Conservation (phyloP, 2,888 invertebrate species). For the Candidula unifasciata region DNA sequence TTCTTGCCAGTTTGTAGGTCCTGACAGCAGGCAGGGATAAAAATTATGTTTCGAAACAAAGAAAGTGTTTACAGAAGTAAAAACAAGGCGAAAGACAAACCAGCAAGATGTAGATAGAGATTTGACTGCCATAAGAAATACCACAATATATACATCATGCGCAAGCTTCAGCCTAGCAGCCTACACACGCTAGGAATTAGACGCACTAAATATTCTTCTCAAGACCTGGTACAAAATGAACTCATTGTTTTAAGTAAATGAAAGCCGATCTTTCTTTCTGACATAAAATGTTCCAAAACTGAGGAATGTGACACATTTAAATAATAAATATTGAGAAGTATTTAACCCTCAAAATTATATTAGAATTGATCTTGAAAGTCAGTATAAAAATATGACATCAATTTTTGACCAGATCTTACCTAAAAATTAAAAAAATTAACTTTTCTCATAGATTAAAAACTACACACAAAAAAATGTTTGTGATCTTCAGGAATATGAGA, state of each 20-base stretch:
- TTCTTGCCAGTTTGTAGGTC: neutral
- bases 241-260: no score
- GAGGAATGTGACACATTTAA: no score
- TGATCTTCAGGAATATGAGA: neutral
- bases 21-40: neutral
- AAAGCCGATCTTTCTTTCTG: no score
- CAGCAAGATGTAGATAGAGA: neutral
- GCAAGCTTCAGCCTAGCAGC: neutral
- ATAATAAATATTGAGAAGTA: no score
- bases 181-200: neutral
- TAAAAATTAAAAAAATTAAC: no score
- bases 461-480: neutral
- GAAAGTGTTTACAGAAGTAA: conserved; percentile 1
- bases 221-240: neutral
- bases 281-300: no score
- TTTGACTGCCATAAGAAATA: neutral
- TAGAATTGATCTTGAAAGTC: no score
- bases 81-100: neutral
- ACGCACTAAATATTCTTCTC: neutral
- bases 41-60: neutral
- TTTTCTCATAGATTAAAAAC: neutral
- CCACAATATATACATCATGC: neutral
- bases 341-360: no score
- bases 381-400: no score
- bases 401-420: no score